These are phyloP conservation scores for Armadillidium nasatum DNA, from an alignment of 1,140 invertebrate species.

Conservation along the genomic window DNA sequence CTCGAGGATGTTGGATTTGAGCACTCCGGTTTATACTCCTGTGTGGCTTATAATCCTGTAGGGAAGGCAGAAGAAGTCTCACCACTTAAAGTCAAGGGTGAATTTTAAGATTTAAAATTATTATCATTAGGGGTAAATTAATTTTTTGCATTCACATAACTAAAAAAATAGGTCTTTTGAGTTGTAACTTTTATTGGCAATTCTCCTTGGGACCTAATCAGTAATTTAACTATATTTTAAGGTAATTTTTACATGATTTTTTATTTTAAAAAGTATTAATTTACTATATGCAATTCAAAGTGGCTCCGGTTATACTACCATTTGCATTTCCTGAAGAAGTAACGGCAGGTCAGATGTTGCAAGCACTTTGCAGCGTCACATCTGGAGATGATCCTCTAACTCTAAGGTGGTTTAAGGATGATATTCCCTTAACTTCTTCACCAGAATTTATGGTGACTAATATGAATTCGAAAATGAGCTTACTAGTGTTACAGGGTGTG, in stretches of 20 bases:
- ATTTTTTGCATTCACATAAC: no score
- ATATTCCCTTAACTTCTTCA: conserved; percentile 28
- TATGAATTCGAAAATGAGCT: conserved; percentile 31
- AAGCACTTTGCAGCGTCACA: conserved; percentile 65
- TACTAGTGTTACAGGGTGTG: conserved; percentile 34
- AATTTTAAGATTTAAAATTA: neutral
- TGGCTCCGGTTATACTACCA: conserved; percentile 58
- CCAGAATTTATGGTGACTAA: conserved; percentile 20
- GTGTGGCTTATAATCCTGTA: conserved; percentile 32
- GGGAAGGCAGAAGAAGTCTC: conserved; percentile 42
- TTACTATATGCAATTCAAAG: conserved; percentile 47
- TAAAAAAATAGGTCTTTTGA: no score
- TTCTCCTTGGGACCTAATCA: no score
- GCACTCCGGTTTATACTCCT: conserved; percentile 33
- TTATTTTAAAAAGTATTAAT: no score
- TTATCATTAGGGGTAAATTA: no score
- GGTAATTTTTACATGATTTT: no score
- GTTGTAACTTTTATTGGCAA: no score
- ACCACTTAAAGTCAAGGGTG: conserved; percentile 47
- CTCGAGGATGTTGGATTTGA: conserved; percentile 29
- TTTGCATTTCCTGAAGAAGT: conserved; percentile 60
- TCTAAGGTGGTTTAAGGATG: conserved; percentile 48
- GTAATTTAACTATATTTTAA: no score
- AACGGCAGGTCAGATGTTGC: conserved; percentile 58
- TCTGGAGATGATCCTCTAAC: conserved; percentile 51